Evolutionary conservation across 2,888 invertebrate species (phyloP), one percentile per base, ranked within the genome.

Genomic region (Minunthozetes semirufus): DNA sequence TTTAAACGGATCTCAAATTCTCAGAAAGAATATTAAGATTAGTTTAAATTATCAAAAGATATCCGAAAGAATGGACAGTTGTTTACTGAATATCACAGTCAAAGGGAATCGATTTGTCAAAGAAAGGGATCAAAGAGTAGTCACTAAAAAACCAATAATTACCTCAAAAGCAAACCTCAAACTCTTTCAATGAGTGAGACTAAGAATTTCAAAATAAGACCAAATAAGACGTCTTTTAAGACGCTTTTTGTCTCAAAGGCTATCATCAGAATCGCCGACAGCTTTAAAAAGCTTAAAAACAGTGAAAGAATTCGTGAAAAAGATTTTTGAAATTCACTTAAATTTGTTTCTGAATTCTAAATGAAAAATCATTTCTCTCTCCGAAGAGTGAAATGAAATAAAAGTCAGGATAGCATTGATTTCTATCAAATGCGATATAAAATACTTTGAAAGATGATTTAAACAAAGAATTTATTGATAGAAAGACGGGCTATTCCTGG

Each of bases 1-100:
- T 63, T 46, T 70, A 46, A 70, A 46, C 38, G 70, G 70, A 70
- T 70, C 70, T 70, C 70, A 70, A 70, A 48, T 70, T 70, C 70
- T 70, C 70, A 19, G 70, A 70, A 46, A 46, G 70, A 15, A 70
- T 46, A 46, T 11, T 25, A 70, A 48, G 70, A 70, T 19, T 70
- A 70, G 70, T 46, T 70, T 48, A 42, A 42, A 42, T 19, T 66
- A 38, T 17, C 9, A 22, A 70, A 70, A 48, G 70, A 25, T 48
- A 70, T 17, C 48, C 48, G 70, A 46, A 70, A 46, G 22, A n/a
- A 22, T 25, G 48, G 15, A 46, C 25, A 68, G 70, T 33, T 1
- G 38, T 25, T 61, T 59, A 33, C 27, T 66, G 15, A 38, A 38
- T 19, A 66, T 38, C 5, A 6, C 63, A 66, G 8, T n/a, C 38